Evolutionary conservation across 2,113 vertebrate genomes (phyloP).

Genomic region (Oreocharis arfaki): DNA sequence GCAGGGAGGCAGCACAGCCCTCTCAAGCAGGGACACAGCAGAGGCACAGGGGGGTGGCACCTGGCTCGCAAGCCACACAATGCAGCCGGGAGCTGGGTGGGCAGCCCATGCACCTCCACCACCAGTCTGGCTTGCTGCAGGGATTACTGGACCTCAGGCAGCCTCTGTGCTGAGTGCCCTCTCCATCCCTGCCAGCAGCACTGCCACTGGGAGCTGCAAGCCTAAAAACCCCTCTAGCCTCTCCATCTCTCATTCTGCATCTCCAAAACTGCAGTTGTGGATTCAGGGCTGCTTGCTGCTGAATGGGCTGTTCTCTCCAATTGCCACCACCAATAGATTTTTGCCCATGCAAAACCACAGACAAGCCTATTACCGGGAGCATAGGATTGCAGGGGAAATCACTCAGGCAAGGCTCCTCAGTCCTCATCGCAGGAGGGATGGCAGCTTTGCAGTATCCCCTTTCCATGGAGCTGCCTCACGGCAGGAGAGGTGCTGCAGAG

Average conservation of each 20-base stretch:
- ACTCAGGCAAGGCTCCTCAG: neutral
- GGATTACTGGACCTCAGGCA: accelerated
- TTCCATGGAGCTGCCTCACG: accelerated
- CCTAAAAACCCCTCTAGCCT: no score
- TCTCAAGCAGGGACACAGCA: accelerated
- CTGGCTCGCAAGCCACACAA: neutral
- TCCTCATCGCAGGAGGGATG: neutral
- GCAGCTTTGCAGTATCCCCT: neutral
- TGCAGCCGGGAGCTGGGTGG: neutral
- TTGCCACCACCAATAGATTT: neutral
- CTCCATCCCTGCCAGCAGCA: neutral
- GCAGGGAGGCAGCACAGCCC: neutral
- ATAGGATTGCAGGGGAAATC: accelerated
- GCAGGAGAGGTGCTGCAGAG: neutral
- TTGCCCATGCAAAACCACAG: neutral
- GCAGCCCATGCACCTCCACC: accelerated
- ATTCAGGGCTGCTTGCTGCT: neutral
- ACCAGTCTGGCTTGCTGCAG: neutral
- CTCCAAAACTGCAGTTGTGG: neutral
- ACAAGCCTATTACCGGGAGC: neutral
- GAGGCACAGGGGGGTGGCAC: neutral
- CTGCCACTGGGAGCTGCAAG: neutral
- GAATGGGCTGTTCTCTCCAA: neutral
- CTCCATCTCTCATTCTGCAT: neutral
- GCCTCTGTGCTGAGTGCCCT: neutral